Evolutionary conservation across 1,140 invertebrate species (phyloP).

Genomic region (Aradophagus sp.): DNA sequence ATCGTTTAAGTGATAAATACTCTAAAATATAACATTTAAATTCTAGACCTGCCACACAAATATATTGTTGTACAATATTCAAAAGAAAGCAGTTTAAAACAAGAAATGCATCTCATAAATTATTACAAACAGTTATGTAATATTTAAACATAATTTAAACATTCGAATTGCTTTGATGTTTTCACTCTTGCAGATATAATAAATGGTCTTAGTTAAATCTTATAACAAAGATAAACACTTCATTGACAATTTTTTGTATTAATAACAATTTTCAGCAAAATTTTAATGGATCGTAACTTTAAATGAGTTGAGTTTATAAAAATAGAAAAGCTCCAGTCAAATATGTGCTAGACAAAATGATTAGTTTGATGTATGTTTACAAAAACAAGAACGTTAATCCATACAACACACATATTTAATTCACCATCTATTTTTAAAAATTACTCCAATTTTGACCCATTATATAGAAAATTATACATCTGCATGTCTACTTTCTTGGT

Average conservation of each 20-base stretch:
- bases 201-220: too few relatives aligned
- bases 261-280: constrained; percentile 29
- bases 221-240: constrained; percentile 47
- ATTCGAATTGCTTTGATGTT: too few relatives aligned
- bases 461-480: constrained; percentile 12
- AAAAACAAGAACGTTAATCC: constrained; percentile 6
- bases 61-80: too few relatives aligned
- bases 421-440: constrained; percentile 32
- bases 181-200: too few relatives aligned
- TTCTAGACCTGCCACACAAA: too few relatives aligned
- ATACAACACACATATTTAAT: constrained; percentile 21
- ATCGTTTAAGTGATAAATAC: too few relatives aligned
- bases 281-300: constrained; percentile 38
- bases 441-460: constrained; percentile 28
- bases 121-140: too few relatives aligned
- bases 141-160: too few relatives aligned
- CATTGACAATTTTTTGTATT: constrained; percentile 34
- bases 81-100: too few relatives aligned
- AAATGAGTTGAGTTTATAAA: constrained; percentile 34
- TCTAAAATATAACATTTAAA: too few relatives aligned
- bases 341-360: constrained; percentile 13
- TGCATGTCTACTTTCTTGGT: constrained; percentile 80
- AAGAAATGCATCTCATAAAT: too few relatives aligned
- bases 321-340: constrained; percentile 37
- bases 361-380: constrained; percentile 8